A percentile compares a stretch with the other conserved stretches of the same genome.
phyloP scores from a whole-genome alignment of 2,797 vertebrate genomes.

The Labeo calbasu region DNA sequence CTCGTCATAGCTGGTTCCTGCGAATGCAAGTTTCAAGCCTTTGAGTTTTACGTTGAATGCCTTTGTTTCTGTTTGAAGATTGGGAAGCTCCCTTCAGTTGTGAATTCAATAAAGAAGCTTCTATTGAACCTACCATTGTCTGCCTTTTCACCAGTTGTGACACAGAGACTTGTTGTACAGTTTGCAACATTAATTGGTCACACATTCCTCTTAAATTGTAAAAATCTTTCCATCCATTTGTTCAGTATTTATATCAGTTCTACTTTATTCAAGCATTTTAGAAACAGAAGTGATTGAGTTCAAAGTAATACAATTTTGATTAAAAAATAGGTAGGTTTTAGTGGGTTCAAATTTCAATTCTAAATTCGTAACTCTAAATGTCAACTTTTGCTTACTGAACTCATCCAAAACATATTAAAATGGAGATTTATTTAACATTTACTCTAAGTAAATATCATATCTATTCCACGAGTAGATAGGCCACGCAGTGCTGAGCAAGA shows the following conservation, averaged over 20 bases:
- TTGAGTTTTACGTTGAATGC: no score
- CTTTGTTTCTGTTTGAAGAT: no score
- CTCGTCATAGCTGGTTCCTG: no score
- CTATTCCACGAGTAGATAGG: neutral
- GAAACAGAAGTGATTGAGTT: neutral
- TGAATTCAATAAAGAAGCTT: no score
- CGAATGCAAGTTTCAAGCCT: no score
- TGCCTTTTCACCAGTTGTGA: no score
- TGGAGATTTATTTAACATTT: constrained; percentile 31
- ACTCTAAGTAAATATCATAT: constrained; percentile 26
- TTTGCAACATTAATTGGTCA: no score
- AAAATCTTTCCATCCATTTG: no score
- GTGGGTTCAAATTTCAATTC: neutral
- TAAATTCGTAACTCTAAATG: neutral
- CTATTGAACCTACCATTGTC: no score
- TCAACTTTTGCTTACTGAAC: neutral
- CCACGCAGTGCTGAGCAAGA: constrained; percentile 16
- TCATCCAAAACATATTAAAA: constrained; percentile 19
- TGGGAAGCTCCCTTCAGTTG: no score
- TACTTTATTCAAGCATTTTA: neutral
- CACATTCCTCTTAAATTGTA: no score
- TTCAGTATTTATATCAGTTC: neutral
- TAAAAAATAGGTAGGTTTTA: neutral
- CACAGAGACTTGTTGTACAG: neutral
- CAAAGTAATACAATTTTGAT: neutral